Evolutionary conservation across 2,888 invertebrate species (phyloP).

Genomic region (Empis livida): DNA sequence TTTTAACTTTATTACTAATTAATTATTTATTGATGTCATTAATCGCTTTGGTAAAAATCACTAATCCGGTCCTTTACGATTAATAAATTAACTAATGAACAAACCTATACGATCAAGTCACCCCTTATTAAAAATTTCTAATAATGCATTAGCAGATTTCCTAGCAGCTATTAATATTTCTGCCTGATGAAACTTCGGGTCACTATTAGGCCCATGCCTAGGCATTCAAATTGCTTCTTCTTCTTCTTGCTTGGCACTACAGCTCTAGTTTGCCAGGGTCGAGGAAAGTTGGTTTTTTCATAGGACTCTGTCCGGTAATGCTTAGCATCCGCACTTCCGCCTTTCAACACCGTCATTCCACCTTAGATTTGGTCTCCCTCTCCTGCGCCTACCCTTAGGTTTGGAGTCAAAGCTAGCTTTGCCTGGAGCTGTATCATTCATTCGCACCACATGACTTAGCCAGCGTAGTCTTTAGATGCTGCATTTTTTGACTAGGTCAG

Average conservation of each 20-base stretch:
- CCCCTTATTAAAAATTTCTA: slow-evolving; percentile 44
- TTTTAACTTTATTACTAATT: slow-evolving; percentile 41
- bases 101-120: slow-evolving; percentile 37
- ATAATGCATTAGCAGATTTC: slow-evolving; percentile 44
- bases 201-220: slow-evolving; percentile 48
- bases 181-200: slow-evolving; percentile 56
- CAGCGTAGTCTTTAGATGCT: too few species aligned
- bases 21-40: slow-evolving; percentile 47
- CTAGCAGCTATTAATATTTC: slow-evolving; percentile 50
- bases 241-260: slow-evolving; percentile 56
- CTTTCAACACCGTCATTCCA: too few species aligned
- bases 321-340: slow-evolving; percentile 61
- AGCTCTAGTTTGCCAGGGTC: slow-evolving; percentile 51
- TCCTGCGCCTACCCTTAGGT: too few species aligned
- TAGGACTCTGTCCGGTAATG: too few species aligned
- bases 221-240: slow-evolving; percentile 49
- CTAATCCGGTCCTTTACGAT: slow-evolving; percentile 42
- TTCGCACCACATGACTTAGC: too few species aligned
- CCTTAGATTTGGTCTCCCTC: too few species aligned
- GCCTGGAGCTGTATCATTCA: too few species aligned
- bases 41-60: slow-evolving; percentile 44
- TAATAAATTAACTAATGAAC: slow-evolving; percentile 37
- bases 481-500: too few species aligned
- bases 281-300: too few species aligned
- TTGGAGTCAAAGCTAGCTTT: too few species aligned